Base-by-base conservation (phyloP, 1,140 invertebrate species). In the Sycophaga agraensis region DNA sequence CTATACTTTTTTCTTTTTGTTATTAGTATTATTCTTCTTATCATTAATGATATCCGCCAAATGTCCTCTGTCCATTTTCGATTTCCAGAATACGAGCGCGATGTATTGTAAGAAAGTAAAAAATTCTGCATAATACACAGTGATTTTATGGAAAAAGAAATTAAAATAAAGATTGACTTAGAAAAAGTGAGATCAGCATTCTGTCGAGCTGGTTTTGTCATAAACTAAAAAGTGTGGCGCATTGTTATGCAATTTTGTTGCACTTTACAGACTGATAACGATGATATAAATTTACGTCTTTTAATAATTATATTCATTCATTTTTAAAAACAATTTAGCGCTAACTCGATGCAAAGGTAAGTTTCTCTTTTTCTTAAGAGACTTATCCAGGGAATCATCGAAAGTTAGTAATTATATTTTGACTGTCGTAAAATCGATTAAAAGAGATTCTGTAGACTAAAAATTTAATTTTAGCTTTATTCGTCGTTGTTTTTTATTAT, bases 211-310 rank as follows among this genome's bases (percentile, higher is more conserved):
- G 35, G 56, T 50, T 56, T 37, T 56, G n/a, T 62, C 37, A 50
- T 55, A 56, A 19, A 56, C 19, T 56, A 56, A 42, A n/a, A 28
- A 63, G 56, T 68, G 67, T 75, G 70, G 70, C 70, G 68, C 66
- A 68, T 75, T 75, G 71, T 74, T 74, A 72, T 71, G 62, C 61
- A 70, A 68, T 69, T 57, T 73, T 70, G 64, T 70, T 72, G 48
- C 66, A 68, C 49, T 72, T 68, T 19, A 48, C 67, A 72, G 67
- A 71, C 67, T 72, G 67, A 66, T 68, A 61, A 66, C 51, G 40
- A 50, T 55, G 48, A 59, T 62, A 43, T 35, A 54, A 55, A 57
- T 57, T 16, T 62, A 60, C 28, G 40, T 60, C 26, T 59, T 48
- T 62, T 55, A 55, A 62, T 45, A 7, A 54, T n/a, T 46, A 48